Base-by-base conservation (phyloP, 2,888 invertebrate genomes). In the Notocelia uddmanniana region DNA sequence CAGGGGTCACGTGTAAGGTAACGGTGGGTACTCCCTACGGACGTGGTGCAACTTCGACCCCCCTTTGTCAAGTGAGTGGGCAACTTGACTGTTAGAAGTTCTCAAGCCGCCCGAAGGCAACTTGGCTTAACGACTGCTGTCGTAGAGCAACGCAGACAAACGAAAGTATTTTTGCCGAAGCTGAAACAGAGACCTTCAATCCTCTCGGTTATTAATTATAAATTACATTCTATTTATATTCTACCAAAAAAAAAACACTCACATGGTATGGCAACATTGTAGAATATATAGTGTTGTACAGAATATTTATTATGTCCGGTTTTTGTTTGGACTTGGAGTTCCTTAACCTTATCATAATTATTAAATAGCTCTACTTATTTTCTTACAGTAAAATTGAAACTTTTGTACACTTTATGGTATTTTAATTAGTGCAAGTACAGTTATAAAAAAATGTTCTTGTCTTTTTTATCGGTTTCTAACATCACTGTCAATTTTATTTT, bases 401-500 rank as follows among this genome's bases (percentile, higher is more conserved):
- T 26, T 18, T n/a, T n/a, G 9, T 3, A 60, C 23, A 6, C 0
- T 23, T 9, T 11, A 21, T 9, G 13, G 9, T 45, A n/a, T 45
- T 45, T n/a, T 45, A 15, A 23, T 59, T 10, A 23, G n/a, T n/a
- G n/a, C 26, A 11, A 1, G n/a, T 8, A n/a, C 9, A 18, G 15
- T 0, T 55, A 57, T 11, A 19, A 18, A 63, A 34, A 63, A 48
- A 23, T 15, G 26, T 15, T 15, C 18, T 11, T 31, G 15, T 11
- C 41, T 31, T 23, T 23, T 67, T 45, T 19, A 48, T 15, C 71
- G 59, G 45, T 71, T 67, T 67, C 19, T 8, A 23, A 11, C 68
- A 68, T 31, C 68, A 58, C 73, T 68, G 59, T 59, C 68, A 80
- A 85, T 85, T 92, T 92, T 92, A 92, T 93, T 92, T 92, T 92